Evolutionary conservation across 1,140 invertebrate genomes (phyloP).

Genomic region (Rhyzopertha dominica): DNA sequence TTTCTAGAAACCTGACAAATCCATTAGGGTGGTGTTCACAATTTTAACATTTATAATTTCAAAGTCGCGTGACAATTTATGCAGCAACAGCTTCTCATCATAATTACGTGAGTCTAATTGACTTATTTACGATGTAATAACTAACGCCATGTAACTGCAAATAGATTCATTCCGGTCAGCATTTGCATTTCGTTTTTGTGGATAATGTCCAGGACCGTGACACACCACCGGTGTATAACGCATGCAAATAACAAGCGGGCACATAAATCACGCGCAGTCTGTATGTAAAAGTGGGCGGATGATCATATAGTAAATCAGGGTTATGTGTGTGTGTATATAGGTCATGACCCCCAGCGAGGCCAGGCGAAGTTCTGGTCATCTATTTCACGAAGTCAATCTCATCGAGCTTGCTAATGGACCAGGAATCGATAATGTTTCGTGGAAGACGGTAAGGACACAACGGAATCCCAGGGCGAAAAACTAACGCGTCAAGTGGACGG

Average conservation of each 20-base stretch:
- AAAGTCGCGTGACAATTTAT: too few relatives aligned
- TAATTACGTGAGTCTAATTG: too few relatives aligned
- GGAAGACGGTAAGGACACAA: slow-evolving; percentile 48
- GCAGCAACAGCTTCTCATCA: too few relatives aligned
- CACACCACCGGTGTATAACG: slow-evolving; percentile 14
- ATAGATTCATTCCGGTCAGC: too few relatives aligned
- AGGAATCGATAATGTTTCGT: slow-evolving; percentile 45
- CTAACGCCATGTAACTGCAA: too few relatives aligned
- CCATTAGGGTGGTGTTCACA: too few relatives aligned
- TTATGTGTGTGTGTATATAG: too few relatives aligned
- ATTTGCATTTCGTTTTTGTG: slow-evolving; percentile 19
- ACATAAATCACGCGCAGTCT: slow-evolving; percentile 25
- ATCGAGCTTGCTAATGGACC: slow-evolving; percentile 54
- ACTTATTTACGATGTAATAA: too few relatives aligned
- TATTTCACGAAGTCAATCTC: slow-evolving; percentile 70
- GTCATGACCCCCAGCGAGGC: slow-evolving; percentile 69
- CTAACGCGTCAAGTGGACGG: too few relatives aligned
- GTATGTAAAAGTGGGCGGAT: slow-evolving; percentile 20
- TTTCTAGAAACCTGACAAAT: too few relatives aligned
- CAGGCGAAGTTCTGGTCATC: slow-evolving; percentile 61
- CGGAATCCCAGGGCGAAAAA: too few relatives aligned
- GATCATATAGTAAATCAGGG: slow-evolving; percentile 17
- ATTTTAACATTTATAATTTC: too few relatives aligned
- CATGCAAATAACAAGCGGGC: slow-evolving; percentile 21
- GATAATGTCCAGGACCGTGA: slow-evolving; percentile 14